Base-by-base conservation (phyloP, 2,113 vertebrate genomes). In the Ascaphus truei region DNA sequence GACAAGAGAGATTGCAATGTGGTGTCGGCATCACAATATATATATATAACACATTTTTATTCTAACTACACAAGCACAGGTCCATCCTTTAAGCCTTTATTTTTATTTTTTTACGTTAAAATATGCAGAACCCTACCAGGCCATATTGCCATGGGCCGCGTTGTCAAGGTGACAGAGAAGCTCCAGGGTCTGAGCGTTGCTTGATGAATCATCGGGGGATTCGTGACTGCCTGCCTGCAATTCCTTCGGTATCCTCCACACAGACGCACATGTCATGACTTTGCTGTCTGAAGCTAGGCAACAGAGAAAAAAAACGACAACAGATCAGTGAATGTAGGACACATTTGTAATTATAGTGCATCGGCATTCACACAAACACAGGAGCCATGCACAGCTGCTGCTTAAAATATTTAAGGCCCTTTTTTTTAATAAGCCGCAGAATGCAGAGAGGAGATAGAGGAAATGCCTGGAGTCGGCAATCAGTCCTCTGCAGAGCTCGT, bases 131-230 rank as follows among this genome's bases (percentile, higher is more conserved):
- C 85, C 93, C 81, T 96, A 98, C 96, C 96, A 95, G 84, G 94
- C 90, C 73, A 88, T 83, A 78, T 93, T 98, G 89, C 95, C 85
- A 52, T 92, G 90, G 88, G 91, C 85, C 59, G 84, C 81, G 87
- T 92, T 88, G 83, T 97, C 95, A 78, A 98, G 94, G 93, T 93
- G 93, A 90, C 96, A 99, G 84, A 99, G 96, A 76, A 98, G 90
- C 91, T 99, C 95, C 91, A 98, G 91, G 76, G 89, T 90, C 83
- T 98, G 96, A 48, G 96, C 85, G 55, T 93, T 95, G 92, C 96
- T 95, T 75, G 94, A 87, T 36, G 96, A 92, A 84, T 99, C 97
- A 23, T 99, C 97, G 10, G 95, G 95, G 88, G 95, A 95, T 83
- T 99, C 96, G 62, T 94, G 93, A 88, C 85, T 92, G 77, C 94